These are phyloP conservation scores for Clunio marinus DNA, from an alignment of 2,888 invertebrate genomes.

Conservation along the genomic window DNA sequence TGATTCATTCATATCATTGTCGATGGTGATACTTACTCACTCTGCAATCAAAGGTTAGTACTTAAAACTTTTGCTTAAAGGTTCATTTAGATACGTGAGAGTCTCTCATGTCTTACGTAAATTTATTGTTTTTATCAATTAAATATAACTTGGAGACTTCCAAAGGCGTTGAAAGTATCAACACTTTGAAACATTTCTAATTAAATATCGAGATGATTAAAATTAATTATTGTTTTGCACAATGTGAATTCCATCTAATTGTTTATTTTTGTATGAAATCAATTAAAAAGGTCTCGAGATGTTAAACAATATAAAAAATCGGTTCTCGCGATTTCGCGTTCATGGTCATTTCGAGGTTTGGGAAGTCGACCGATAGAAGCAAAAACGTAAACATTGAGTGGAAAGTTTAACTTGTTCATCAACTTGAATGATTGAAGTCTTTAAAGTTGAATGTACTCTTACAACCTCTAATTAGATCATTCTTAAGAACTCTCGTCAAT, in stretches of 20 bases:
- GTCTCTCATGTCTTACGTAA: constrained; percentile 27
- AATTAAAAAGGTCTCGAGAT: not conserved
- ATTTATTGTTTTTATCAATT: constrained; percentile 20
- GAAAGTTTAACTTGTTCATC: no score
- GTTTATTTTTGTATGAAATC: not conserved
- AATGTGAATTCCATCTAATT: not conserved
- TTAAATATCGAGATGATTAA: no score
- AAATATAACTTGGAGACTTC: not conserved
- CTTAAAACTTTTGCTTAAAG: not conserved
- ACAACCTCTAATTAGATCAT: constrained; percentile 15
- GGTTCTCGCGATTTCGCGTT: not conserved
- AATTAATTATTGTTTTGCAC: no score
- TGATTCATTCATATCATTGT: constrained; percentile 36
- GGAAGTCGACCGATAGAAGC: no score
- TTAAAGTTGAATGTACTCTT: not conserved
- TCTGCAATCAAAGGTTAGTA: no score
- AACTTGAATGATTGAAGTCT: no score
- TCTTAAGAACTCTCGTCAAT: not conserved
- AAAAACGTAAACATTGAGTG: no score
- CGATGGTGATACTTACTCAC: not conserved
- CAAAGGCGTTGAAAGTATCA: not conserved
- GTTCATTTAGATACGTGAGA: not conserved
- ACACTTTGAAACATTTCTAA: no score
- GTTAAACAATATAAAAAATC: not conserved
- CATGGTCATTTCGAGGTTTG: not conserved